These are phyloP conservation scores for Hydrotaea cyrtoneurina DNA, from an alignment of 2,888 invertebrate genomes.

Conservation along the genomic window DNA sequence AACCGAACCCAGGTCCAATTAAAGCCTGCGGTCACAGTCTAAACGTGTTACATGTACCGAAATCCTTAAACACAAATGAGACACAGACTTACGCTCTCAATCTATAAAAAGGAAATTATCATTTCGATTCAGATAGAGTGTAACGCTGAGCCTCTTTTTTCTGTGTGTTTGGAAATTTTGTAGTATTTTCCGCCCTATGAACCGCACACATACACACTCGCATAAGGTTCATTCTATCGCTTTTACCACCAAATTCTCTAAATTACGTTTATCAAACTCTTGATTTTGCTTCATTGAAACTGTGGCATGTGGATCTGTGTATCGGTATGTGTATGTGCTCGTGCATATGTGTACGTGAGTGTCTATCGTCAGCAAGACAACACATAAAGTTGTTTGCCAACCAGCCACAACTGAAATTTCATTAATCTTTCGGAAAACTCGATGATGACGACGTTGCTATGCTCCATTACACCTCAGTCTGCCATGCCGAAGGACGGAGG, in stretches of 20 bases:
- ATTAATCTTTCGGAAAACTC: conserved; percentile 45
- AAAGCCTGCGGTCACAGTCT: too few species aligned
- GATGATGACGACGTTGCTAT: conserved; percentile 40
- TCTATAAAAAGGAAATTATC: too few species aligned
- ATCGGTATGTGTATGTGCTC: not conserved
- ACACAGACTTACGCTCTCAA: too few species aligned
- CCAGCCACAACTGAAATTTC: conserved; percentile 46
- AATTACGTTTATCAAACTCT: conserved; percentile 40
- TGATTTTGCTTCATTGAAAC: not conserved
- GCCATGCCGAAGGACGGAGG: not conserved
- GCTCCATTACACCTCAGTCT: conserved; percentile 42
- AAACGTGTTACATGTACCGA: too few species aligned
- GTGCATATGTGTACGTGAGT: not conserved
- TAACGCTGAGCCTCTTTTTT: too few species aligned
- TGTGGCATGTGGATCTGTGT: not conserved
- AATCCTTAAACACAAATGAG: too few species aligned
- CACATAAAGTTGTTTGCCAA: conserved; percentile 39
- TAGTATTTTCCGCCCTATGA: too few species aligned
- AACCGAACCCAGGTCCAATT: too few species aligned
- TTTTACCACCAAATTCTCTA: conserved; percentile 35
- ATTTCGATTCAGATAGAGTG: too few species aligned
- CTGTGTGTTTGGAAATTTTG: too few species aligned
- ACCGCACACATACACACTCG: too few species aligned
- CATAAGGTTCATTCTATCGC: not conserved
- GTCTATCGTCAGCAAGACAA: not conserved